Evolutionary conservation across 2,113 vertebrate species (phyloP), one percentile per base, ranked within the genome.

Genomic region (Ammodramus savannarum): DNA sequence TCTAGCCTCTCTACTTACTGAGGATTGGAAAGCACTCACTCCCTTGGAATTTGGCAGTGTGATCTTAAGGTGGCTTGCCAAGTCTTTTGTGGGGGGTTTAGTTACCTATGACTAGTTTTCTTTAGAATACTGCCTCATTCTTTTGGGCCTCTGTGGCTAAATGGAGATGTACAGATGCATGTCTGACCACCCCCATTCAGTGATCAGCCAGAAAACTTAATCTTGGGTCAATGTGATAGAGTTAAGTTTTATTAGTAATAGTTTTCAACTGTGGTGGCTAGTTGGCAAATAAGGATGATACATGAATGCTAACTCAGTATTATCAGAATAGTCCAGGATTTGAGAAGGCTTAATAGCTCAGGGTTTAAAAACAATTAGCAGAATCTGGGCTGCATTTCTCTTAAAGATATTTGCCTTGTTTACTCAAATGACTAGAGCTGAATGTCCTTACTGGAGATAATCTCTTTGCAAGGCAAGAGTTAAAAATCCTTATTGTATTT

Each of bases 41-140:
- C 26, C 52, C 29, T 83, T 68, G 85, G 38, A 90, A 90, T 88
- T 92, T 81, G 87, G 79, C 82, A 91, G 43, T 8, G 18, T 65
- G 91, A 83, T 87, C 73, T 80, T 78, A 36, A 84, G 62, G 58
- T 34, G 19, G 27, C 78, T 73, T 92, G 74, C 55, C 96, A 88
- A 92, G 76, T 71, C 94, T 95, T 91, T 94, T 94, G 84, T 96
- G 59, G 66, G 7, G 43, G 62, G 58, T 89, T 82, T 58, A 89
- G 91, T 96, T 83, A 93, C 85, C 78, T 57, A 74, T 95, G 73
- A 75, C 46, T 95, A 88, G 76, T 88, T 95, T 86, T 90, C 72
- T 97, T 96, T 96, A 95, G 90, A 89, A 67, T 65, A 86, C 46
- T 88, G 85, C 31, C 57, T 77, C 76, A 29, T 91, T 80, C 67